These are phyloP conservation scores for Rhynchomys soricoides DNA, from an alignment of 2,113 vertebrate genomes.

Conservation along the genomic window DNA sequence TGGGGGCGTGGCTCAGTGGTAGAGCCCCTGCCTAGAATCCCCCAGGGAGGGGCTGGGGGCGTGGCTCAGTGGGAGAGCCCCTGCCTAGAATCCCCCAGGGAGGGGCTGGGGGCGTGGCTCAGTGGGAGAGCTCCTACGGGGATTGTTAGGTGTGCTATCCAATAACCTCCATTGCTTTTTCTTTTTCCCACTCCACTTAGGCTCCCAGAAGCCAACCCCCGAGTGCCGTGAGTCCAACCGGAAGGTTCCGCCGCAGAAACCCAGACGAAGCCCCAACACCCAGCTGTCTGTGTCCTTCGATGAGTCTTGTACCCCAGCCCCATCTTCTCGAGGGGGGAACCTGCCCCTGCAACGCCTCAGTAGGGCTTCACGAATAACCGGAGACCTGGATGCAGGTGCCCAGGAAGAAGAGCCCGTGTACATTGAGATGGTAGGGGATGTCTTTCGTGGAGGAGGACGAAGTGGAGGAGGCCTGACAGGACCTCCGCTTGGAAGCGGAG, in stretches of 20 bases:
- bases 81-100: not conserved
- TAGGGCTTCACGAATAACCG: constrained; percentile 81
- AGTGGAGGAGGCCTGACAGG: constrained; percentile 56
- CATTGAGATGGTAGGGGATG: constrained; percentile 95
- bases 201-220: constrained; percentile 90
- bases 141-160: not conserved
- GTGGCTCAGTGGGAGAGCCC: not conserved
- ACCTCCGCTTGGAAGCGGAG: constrained; percentile 67
- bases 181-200: constrained; percentile 54
- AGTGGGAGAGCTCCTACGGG: not conserved
- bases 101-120: not conserved
- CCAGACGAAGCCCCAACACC: constrained; percentile 93
- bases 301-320: constrained; percentile 71
- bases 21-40: not conserved
- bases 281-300: constrained; percentile 90
- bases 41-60: not conserved
- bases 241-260: constrained; percentile 93
- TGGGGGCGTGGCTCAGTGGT: not conserved
- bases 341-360: constrained; percentile 81
- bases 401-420: constrained; percentile 93
- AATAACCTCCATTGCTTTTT: not conserved
- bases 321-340: constrained; percentile 82
- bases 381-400: constrained; percentile 77
- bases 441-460: constrained; percentile 86
- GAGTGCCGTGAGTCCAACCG: constrained; percentile 86